Conservation (phyloP, 2,113 vertebrate genomes). For the Hucho hucho region DNA sequence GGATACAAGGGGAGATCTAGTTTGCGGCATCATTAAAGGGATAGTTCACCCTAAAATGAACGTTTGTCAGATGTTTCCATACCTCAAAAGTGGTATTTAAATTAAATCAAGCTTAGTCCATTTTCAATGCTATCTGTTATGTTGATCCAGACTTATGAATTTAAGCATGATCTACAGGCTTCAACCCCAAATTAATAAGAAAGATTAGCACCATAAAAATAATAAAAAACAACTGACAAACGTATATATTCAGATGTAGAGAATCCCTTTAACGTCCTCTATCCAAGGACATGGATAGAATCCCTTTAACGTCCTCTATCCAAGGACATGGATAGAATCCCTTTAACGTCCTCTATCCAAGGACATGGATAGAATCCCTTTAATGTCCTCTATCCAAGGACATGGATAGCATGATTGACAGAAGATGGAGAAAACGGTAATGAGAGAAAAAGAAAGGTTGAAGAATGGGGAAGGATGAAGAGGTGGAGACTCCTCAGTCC, state of each 20-base stretch:
- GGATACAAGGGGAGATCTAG: conserved; percentile 11
- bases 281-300: background rate
- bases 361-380: too few relatives aligned
- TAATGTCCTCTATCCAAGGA: too few relatives aligned
- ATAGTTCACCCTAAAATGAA: conserved; percentile 37
- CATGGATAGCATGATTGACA: conserved; percentile 15
- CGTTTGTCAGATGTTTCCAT: background rate
- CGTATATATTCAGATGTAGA: background rate
- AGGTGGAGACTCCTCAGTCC: conserved; percentile 1
- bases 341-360: too few relatives aligned
- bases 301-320: too few relatives aligned
- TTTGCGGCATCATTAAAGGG: conserved; percentile 32
- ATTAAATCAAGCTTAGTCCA: background rate
- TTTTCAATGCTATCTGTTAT: too few relatives aligned
- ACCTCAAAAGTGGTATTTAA: background rate
- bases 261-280: conserved; percentile 53
- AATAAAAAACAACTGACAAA: background rate
- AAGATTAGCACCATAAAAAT: too few relatives aligned
- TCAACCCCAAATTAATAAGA: too few relatives aligned
- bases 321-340: too few relatives aligned
- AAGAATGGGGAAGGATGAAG: conserved; percentile 32
- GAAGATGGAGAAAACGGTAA: conserved; percentile 15
- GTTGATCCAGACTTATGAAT: too few relatives aligned
- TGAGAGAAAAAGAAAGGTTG: background rate
- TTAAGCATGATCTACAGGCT: too few relatives aligned